Percentiles rank a stretch among this genome's conserved stretches.
Evolutionary conservation across 2,888 invertebrate species (phyloP).

Genomic region (Molorchus minor): DNA sequence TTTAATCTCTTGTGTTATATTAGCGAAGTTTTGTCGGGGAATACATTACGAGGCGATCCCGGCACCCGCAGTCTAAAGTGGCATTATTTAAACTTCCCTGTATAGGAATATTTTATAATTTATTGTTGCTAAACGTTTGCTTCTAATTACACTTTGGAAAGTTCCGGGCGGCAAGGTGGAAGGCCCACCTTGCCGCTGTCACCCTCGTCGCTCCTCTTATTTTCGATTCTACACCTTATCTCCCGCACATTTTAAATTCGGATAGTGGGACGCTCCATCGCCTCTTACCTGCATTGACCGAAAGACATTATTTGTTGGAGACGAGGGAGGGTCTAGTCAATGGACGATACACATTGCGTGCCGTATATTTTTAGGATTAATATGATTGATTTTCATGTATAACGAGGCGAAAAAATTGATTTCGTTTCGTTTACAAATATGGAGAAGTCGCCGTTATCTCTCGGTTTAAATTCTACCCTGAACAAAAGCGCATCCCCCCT

Average conservation of each 20-base stretch:
- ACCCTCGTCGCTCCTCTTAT: not conserved
- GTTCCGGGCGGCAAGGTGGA: constrained; percentile 34
- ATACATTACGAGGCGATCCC: constrained; percentile 50
- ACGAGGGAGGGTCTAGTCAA: no score
- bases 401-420: no score
- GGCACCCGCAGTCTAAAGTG: constrained; percentile 48
- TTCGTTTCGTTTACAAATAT: no score
- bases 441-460: no score
- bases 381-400: no score
- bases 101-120: constrained; percentile 60
- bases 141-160: constrained; percentile 60
- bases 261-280: no score
- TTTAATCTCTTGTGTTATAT: constrained; percentile 60
- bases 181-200: constrained; percentile 1
- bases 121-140: constrained; percentile 59
- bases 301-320: no score
- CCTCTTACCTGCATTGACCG: no score
- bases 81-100: constrained; percentile 59
- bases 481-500: no score
- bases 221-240: not conserved
- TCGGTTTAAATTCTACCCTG: no score
- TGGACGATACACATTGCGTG: no score
- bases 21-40: constrained; percentile 58
- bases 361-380: no score
- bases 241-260: not conserved